Base-by-base conservation (phyloP, 1,140 invertebrate species). In the Bradysia coprophila region DNA sequence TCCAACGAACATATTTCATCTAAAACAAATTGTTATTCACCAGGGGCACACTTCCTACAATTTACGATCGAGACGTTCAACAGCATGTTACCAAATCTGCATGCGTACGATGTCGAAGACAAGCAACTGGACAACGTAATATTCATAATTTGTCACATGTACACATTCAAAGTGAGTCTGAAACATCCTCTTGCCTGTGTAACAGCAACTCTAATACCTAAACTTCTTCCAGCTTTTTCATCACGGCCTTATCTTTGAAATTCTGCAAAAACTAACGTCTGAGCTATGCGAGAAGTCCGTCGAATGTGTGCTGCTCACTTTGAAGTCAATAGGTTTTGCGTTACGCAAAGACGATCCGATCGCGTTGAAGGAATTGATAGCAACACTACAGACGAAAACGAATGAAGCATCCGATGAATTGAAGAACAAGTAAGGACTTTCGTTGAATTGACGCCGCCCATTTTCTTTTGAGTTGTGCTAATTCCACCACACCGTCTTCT, bases 41-140 rank as follows among this genome's bases (percentile, higher is more conserved):
- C 58, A 80, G 80, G 86, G 37, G 84, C 85, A 2, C 72, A 77
- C 60, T 82, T 89, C 56, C 61, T 90, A 2, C 72, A 89, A 57
- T 66, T 63, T 32, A 48, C 83, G 18, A 66, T 75, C 0, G 68
- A 73, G 51, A 71, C 69, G 49, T 82, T 90, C 46, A 68, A 85
- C 45, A 54, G 65, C 15, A 61, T 75, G 48, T 60, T 72, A 13
- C 59, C 66, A 37, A 49, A 59, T 4, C 47, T 59, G 4, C 52
- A 59, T 13, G 50, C 53, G 0, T 53, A 74, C 20, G 55, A 68
- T 41, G 65, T 77, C 11, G 77, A 81, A 49, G 73, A 81, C 49
- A 96, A 96, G 61, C 63, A 73, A 40, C 54, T 91, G n/a, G 87
- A 94, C 51, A 96, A 95, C 65, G 51, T 88, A 1, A 57, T 89